Base-by-base conservation (phyloP, 2,888 invertebrate genomes). In the Macaria liturata region DNA sequence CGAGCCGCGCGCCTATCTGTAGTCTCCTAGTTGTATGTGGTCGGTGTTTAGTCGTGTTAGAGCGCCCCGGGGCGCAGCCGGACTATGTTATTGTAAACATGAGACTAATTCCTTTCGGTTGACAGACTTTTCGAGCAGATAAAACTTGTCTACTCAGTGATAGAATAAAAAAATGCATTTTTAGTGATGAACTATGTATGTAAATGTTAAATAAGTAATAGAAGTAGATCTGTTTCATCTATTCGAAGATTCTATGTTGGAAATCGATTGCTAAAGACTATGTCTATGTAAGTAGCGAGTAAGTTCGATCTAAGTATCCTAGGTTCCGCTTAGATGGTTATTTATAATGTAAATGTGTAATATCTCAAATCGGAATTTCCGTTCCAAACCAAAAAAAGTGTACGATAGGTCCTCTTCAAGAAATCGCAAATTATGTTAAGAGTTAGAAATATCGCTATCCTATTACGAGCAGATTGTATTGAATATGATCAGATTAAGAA, bases 161-260 rank as follows among this genome's bases (percentile, higher is more conserved):
- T 91, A 90, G 89, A 77, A 83, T 81, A 81, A 83, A 81, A 85
- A 84, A 83, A 86, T 91, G 91, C 91, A 91, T 91, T 91, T 91
- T 85, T 91, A 91, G 90, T 90, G 88, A 73, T 83, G 88, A 89
- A 71, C 86, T 89, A 86, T 87, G 81, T 88, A 80, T 87, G 87
- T 91, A 81, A 77, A 79, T 84, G 81, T 86, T 80, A 83, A 78
- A 75, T 85, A 84, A 82, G 82, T 86, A 81, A 84, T 83, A 77
- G 78, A 74, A 81, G 88, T 90, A 88, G 91, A 91, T 90, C 87
- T 87, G 91, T 91, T 91, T 91, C 86, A 91, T 91, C 91, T 91
- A 81, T 89, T 91, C 91, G 91, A 91, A 91, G 91, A 91, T 74
- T 90, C 89, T 78, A 76, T 83, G 76, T 81, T 83, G 80, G 82